Evolutionary conservation across 2,113 vertebrate species (phyloP).

Genomic region (Athene noctua): DNA sequence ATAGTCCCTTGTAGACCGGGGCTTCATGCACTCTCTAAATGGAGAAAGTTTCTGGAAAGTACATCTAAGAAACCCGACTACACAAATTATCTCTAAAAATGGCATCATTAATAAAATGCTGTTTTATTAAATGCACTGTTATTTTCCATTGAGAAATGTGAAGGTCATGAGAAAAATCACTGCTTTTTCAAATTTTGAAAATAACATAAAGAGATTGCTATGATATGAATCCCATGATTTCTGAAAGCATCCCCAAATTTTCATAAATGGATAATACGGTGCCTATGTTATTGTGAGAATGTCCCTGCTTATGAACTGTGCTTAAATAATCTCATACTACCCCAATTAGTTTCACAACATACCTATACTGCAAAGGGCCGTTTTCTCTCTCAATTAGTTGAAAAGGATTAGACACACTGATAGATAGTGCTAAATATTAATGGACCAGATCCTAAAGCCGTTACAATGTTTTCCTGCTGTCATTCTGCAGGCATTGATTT

Average conservation of each 20-base stretch:
- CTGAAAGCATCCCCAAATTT: constrained; percentile 36
- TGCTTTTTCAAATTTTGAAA: constrained; percentile 2
- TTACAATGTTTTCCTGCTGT: constrained; percentile 14
- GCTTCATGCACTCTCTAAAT: neutral
- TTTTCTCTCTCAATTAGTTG: constrained; percentile 74
- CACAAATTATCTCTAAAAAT: neutral
- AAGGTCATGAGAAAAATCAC: neutral
- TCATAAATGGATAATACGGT: constrained; percentile 54
- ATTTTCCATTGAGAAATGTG: neutral
- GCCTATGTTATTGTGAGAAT: constrained; percentile 50
- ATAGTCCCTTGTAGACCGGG: neutral
- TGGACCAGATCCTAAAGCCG: constrained; percentile 16
- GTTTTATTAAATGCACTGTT: neutral
- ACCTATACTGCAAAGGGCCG: constrained; percentile 56
- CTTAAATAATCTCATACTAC: constrained; percentile 70
- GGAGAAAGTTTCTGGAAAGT: neutral
- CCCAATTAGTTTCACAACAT: constrained; percentile 72
- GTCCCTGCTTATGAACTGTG: constrained; percentile 51
- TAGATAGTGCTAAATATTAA: constrained; percentile 64
- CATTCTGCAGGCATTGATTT: constrained; percentile 24
- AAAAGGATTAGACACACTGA: constrained; percentile 68
- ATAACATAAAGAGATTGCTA: neutral
- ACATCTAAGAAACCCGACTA: neutral
- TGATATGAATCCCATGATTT: constrained; percentile 13
- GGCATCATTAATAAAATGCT: neutral